Conservation (phyloP, 1,140 invertebrate species). For the Macrobrachium rosenbergii region DNA sequence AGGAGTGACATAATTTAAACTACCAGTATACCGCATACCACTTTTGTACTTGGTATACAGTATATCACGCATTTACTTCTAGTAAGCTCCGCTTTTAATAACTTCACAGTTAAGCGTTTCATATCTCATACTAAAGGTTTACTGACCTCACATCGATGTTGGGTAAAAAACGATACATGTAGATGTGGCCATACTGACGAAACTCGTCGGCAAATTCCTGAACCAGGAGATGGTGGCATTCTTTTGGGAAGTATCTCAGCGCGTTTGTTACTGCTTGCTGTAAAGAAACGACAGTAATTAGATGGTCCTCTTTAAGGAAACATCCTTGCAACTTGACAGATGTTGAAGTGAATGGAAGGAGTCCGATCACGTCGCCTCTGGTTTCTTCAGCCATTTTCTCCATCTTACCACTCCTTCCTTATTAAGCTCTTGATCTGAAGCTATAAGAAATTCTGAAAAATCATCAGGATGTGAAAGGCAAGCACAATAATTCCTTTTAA, state of each 20-base stretch:
- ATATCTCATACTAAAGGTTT: background rate
- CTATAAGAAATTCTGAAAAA: no score
- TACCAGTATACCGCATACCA: no score
- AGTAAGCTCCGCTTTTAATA: background rate
- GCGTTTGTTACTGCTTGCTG: constrained; percentile 76
- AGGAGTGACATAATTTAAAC: no score
- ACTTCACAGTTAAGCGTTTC: background rate
- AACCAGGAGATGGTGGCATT: constrained; percentile 73
- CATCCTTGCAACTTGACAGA: background rate
- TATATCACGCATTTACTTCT: no score
- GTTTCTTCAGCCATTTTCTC: no score
- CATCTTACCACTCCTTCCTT: no score
- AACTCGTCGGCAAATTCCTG: constrained; percentile 77
- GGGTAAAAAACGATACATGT: constrained; percentile 79
- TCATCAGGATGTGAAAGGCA: no score
- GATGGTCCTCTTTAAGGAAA: background rate
- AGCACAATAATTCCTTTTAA: no score
- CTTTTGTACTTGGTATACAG: no score
- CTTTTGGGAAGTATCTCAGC: constrained; percentile 76
- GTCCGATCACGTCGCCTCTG: no score
- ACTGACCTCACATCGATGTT: constrained; percentile 73
- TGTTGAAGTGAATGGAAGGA: no score
- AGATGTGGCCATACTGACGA: constrained; percentile 77
- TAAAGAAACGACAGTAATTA: constrained; percentile 1
- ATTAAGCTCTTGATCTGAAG: no score